Percentiles rank a stretch among this genome's conserved stretches.
phyloP scores from a whole-genome alignment of 1,140 invertebrate genomes.

The Lepidurus packardi region DNA sequence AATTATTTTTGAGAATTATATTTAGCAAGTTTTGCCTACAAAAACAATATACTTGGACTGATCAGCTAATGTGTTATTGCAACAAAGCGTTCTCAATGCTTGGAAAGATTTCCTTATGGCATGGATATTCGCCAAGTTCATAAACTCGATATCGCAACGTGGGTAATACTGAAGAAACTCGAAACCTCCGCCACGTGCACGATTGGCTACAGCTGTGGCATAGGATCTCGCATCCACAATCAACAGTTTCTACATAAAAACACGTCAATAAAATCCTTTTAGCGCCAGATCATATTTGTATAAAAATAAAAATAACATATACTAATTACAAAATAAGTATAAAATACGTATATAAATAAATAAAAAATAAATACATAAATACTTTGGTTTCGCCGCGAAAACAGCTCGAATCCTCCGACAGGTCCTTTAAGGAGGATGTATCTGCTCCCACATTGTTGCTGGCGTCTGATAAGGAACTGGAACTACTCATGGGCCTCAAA shows the following conservation, averaged over 20 bases:
- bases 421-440: conserved; percentile 31
- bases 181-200: conserved; percentile 89
- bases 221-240: conserved; percentile 94
- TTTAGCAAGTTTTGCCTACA: conserved; percentile 23
- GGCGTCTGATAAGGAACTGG: conserved; percentile 24
- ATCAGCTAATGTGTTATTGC: conserved; percentile 57
- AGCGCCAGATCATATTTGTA: not conserved
- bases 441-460: conserved; percentile 14
- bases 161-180: conserved; percentile 94
- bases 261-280: conserved; percentile 34
- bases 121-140: conserved; percentile 96
- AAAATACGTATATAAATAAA: not conserved
- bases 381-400: conserved; percentile 30
- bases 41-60: conserved; percentile 60
- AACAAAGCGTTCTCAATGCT: conserved; percentile 65
- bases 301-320: not conserved
- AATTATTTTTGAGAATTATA: conserved; percentile 30
- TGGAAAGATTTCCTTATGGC: conserved; percentile 82
- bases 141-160: conserved; percentile 89
- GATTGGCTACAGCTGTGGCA: conserved; percentile 87
- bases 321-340: not conserved
- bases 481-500: not conserved
- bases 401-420: conserved; percentile 32
- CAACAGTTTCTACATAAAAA: conserved; percentile 66
- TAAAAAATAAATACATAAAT: not conserved